Conservation (phyloP, 2,113 vertebrate genomes). For the Nansenia antarctica region DNA sequence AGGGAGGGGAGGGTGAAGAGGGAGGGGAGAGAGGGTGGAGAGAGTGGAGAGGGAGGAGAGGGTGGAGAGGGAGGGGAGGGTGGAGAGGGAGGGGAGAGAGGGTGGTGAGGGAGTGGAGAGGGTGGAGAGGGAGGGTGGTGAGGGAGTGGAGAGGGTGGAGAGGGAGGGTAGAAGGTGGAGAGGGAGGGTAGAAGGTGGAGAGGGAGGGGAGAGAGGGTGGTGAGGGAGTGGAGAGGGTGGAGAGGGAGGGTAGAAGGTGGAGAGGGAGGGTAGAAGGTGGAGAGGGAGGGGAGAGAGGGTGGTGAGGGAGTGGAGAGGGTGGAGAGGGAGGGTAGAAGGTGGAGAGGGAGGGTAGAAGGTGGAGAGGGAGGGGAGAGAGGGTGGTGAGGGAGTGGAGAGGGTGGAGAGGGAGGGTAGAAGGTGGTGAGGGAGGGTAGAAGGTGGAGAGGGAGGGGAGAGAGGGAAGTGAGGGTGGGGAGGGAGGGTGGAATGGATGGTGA, state of each 20-base stretch:
- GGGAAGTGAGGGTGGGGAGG: no score
- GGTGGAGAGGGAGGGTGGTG: background rate
- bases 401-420: no score
- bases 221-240: slow-evolving; percentile 3
- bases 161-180: no score
- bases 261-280: background rate
- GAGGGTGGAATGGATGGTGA: slow-evolving; percentile 2
- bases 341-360: background rate
- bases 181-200: no score
- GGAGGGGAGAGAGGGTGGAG: slow-evolving; percentile 78
- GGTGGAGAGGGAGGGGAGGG: no score
- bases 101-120: no score
- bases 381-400: background rate
- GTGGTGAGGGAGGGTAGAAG: background rate
- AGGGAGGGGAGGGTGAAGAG: no score
- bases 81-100: no score
- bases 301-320: background rate
- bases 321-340: no score
- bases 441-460: background rate
- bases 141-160: slow-evolving; percentile 3
- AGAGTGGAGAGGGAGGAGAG: slow-evolving; percentile 73
- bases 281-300: background rate
- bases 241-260: no score
- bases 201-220: background rate
- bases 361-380: background rate